A percentile compares a stretch with the other conserved stretches of the same genome.
Conservation (phyloP, 2,797 vertebrate species). For the Sarcoramphus papa region DNA sequence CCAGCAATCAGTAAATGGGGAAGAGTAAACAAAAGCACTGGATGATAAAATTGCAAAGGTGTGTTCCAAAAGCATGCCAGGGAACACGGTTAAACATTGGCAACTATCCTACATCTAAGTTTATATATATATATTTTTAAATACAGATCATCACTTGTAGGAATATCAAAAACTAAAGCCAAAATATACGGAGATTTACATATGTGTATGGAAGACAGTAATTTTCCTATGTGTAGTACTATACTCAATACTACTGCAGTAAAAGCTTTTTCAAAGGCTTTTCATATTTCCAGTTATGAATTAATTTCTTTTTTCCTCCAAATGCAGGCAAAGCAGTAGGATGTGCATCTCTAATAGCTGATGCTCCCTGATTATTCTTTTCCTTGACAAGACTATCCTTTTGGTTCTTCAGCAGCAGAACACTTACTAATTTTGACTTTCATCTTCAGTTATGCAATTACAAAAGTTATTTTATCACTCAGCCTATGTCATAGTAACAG, state of each 20-base stretch:
- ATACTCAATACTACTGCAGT: not conserved
- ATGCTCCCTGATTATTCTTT: not conserved
- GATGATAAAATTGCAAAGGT: conserved; percentile 49
- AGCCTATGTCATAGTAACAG: not conserved
- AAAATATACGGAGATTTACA: not conserved
- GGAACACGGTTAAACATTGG: conserved; percentile 41
- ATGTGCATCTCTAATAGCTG: not conserved
- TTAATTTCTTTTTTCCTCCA: not conserved
- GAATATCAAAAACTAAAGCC: not conserved
- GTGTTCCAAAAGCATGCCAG: not conserved
- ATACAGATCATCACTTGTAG: not conserved
- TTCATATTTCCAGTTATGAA: conserved; percentile 21
- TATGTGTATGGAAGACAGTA: not conserved
- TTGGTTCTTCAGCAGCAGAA: not conserved
- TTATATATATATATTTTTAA: not conserved
- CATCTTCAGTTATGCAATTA: not conserved
- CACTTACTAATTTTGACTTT: not conserved
- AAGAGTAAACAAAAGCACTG: not conserved
- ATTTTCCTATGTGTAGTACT: not conserved
- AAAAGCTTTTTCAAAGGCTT: not conserved
- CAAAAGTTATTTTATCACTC: not conserved
- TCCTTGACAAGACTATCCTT: not conserved
- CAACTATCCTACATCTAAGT: not conserved
- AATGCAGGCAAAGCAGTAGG: not conserved
- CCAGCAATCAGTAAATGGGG: conserved; percentile 15